Percentiles rank a stretch among this genome's conserved stretches.
Evolutionary conservation across 1,140 invertebrate genomes (phyloP).

Genomic region (Trissolcus basalis): DNA sequence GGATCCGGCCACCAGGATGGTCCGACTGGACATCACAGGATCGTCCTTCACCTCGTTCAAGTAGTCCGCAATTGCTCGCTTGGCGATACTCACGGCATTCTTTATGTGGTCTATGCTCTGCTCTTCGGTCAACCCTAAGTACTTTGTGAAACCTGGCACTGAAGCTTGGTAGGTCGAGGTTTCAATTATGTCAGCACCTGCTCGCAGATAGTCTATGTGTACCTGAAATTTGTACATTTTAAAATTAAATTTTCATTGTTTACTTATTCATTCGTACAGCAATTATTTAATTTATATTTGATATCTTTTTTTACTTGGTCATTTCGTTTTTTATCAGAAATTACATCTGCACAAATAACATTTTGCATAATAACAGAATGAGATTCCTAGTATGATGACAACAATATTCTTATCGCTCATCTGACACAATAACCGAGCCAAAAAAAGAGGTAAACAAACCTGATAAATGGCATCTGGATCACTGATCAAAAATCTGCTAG

Average conservation of each 20-base stretch:
- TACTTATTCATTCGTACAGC: too few relatives aligned
- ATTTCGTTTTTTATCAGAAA: too few relatives aligned
- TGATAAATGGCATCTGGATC: slow-evolving; percentile 84
- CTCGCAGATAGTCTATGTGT: slow-evolving; percentile 86
- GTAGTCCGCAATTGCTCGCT: slow-evolving; percentile 78
- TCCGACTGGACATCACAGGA: slow-evolving; percentile 34
- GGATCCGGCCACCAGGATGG: slow-evolving; percentile 85
- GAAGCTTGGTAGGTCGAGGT: slow-evolving; percentile 94
- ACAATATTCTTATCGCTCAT: too few relatives aligned
- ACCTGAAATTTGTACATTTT: slow-evolving; percentile 13
- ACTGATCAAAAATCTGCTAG: slow-evolving; percentile 83
- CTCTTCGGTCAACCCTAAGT: slow-evolving; percentile 80
- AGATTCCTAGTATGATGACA: too few relatives aligned
- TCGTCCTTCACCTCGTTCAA: slow-evolving; percentile 72
- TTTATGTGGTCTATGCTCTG: slow-evolving; percentile 83
- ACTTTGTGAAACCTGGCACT: slow-evolving; percentile 84
- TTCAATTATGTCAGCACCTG: slow-evolving; percentile 89
- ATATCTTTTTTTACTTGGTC: too few relatives aligned
- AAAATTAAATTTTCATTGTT: slow-evolving; percentile 1
- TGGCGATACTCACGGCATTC: slow-evolving; percentile 82
- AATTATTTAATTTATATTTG: too few relatives aligned
- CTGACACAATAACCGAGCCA: too few relatives aligned
- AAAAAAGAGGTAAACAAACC: slow-evolving; percentile 65
- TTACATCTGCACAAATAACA: too few relatives aligned
- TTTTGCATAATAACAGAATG: too few relatives aligned